phyloP scores from a whole-genome alignment of 2,113 vertebrate species.

The Phalacrocorax brasilianus region DNA sequence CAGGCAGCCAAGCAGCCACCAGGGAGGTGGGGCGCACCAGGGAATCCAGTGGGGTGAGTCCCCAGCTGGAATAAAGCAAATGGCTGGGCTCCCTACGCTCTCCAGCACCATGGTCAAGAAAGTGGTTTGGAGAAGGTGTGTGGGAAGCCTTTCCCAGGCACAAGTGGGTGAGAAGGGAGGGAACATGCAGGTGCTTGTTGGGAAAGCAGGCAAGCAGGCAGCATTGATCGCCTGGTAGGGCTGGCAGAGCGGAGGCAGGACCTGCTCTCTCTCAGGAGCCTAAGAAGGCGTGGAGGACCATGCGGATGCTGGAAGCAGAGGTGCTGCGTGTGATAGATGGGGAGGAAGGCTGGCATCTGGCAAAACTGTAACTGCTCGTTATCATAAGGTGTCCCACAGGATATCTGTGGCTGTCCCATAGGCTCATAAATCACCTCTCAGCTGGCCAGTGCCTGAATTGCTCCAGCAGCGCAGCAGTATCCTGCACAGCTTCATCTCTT shows the following conservation, averaged over 20 bases:
- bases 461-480: background rate
- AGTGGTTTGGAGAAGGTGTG: background rate
- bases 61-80: background rate
- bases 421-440: background rate
- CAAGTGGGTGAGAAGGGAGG: background rate
- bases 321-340: background rate
- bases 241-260: background rate
- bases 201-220: background rate
- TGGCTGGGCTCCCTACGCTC: fast-evolving
- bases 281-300: background rate
- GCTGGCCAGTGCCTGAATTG: background rate
- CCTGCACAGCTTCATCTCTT: background rate
- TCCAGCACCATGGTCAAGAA: background rate
- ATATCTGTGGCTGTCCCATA: background rate
- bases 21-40: background rate
- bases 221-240: fast-evolving
- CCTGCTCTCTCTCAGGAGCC: background rate
- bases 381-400: background rate
- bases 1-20: background rate
- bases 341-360: background rate
- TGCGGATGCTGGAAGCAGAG: background rate
- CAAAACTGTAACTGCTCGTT: background rate
- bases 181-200: background rate
- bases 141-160: background rate
- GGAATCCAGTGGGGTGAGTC: background rate